These are phyloP conservation scores for Rapana venosa DNA, from an alignment of 2,888 invertebrate genomes.

Conservation along the genomic window DNA sequence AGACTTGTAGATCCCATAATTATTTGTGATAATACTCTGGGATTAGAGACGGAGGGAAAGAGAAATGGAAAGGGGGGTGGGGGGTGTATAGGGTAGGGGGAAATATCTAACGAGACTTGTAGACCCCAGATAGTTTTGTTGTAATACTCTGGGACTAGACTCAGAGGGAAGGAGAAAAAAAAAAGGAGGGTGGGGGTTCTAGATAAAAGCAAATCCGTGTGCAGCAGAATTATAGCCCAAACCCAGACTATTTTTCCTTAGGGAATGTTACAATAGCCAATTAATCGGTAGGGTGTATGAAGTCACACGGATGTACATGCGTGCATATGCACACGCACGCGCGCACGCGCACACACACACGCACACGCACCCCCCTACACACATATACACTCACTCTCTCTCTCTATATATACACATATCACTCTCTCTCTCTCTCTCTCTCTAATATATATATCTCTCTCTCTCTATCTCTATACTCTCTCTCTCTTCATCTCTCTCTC, in stretches of 20 bases:
- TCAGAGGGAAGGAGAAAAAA: too few relatives aligned
- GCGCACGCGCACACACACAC: neutral
- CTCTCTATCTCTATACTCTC: neutral
- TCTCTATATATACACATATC: neutral
- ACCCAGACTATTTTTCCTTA: neutral
- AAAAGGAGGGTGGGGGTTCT: too few relatives aligned
- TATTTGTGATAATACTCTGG: too few relatives aligned
- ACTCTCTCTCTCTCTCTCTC: neutral
- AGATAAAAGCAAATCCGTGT: neutral
- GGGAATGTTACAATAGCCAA: too few relatives aligned
- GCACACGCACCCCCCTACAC: neutral
- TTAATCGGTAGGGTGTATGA: too few relatives aligned
- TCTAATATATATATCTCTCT: neutral
- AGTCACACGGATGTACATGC: neutral
- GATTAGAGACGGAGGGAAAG: neutral
- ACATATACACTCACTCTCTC: slow-evolving; percentile 4
- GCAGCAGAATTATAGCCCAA: neutral
- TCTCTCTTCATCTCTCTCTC: too few relatives aligned
- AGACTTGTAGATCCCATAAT: neutral
- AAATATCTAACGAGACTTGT: neutral
- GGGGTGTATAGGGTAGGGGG: neutral
- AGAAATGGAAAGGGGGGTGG: neutral
- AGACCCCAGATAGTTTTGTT: too few relatives aligned
- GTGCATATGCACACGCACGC: neutral
- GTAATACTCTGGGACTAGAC: too few relatives aligned